Evolutionary conservation across 1,140 invertebrate genomes (phyloP), one percentile per base, ranked within the genome.

Genomic region (Vanessa tameamea): DNA sequence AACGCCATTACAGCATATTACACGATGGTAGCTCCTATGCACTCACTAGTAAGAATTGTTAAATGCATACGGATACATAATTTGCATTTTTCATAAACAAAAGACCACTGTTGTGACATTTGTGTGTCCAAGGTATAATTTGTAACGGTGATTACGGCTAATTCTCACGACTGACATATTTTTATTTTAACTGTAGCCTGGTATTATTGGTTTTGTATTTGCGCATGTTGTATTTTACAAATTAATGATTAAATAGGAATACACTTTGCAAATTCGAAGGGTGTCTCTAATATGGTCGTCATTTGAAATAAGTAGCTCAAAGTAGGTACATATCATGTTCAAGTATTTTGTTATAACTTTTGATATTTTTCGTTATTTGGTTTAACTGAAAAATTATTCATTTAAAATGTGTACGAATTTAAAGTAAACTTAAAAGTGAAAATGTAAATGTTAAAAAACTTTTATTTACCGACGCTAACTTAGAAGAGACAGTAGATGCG

Each of bases 1-100:
- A 86, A 87, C 77, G 82, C 79, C 69, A 87, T 87, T 89, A 87
- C 69, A 57, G 70, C 47, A 75, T 77, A 85, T 89, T 86, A 87
- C 77, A 67, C 43, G 64, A 64, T 73, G 64, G 47, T 77, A 78
- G 72, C 70, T 80, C 37, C 72, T 74, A 76, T 80, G 72, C 74
- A 75, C 23, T 69, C 55, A 57, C 69, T 53, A 51, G 53, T 61
- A 64, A 43, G 65, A 65, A 78, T 72, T 65, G 50, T 72, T 20
- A 23, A 43, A 47, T 74, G 76, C 53, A 61, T 68, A 75, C 50
- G 61, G 66, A 66, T 69, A 72, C 65, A 70, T 78, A 80, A 76
- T 76, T 72, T 84, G 79, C 82, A 84, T 84, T 82, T 84, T 86
- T 83, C 74, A 83, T 84, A 79, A 43, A 77, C 37, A 78, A 79